Percentiles rank a stretch among this genome's conserved stretches.
Conservation (phyloP, 2,888 invertebrate species). For the Sphaerophoria taeniata region DNA sequence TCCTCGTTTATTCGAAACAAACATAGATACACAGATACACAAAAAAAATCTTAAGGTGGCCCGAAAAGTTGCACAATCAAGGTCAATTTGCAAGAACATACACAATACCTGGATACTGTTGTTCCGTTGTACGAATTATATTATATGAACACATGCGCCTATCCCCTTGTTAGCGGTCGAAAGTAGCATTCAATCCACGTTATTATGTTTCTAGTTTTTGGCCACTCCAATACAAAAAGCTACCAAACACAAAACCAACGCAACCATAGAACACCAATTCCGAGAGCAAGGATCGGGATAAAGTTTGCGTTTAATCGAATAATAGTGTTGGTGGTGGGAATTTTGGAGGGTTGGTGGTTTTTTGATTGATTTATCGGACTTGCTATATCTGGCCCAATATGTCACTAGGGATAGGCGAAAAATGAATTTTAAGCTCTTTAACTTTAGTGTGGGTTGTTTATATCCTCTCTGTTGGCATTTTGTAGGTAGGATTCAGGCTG, state of each 20-base stretch:
- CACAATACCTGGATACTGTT: too few relatives aligned
- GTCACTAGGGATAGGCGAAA: constrained; percentile 64
- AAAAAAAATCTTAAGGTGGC: not conserved
- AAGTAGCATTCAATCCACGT: too few relatives aligned
- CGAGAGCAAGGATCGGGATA: constrained; percentile 54
- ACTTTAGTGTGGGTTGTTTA: constrained; percentile 26
- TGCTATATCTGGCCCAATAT: constrained; percentile 66
- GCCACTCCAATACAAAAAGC: too few relatives aligned
- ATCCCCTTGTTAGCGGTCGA: too few relatives aligned
- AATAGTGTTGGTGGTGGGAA: constrained; percentile 60
- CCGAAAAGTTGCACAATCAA: too few relatives aligned
- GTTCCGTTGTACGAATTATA: too few relatives aligned
- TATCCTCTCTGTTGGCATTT: not conserved
- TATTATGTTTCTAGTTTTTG: too few relatives aligned
- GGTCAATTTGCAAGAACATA: too few relatives aligned
- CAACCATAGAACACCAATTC: constrained; percentile 18
- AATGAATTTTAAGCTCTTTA: constrained; percentile 64
- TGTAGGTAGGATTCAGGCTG: too few relatives aligned
- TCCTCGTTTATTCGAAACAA: not conserved
- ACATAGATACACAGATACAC: not conserved
- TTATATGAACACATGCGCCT: too few relatives aligned
- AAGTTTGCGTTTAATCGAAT: constrained; percentile 68
- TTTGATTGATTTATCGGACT: constrained; percentile 71
- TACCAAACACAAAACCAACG: too few relatives aligned
- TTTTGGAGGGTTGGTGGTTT: constrained; percentile 51